Base-by-base conservation (phyloP, 2,797 vertebrate species). In the Myotis daubentonii region DNA sequence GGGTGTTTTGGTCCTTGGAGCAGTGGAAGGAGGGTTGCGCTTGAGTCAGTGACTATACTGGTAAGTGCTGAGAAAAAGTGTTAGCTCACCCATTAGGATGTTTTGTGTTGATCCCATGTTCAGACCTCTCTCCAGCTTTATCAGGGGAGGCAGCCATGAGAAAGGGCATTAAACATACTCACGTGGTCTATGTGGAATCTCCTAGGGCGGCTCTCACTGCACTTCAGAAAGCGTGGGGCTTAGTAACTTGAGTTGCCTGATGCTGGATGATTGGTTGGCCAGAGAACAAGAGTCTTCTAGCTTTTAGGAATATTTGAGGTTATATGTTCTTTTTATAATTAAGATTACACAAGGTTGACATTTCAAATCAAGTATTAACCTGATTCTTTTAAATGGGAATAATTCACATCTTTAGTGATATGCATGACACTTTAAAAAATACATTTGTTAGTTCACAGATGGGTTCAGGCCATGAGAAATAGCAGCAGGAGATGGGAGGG, bases 281-380 rank as follows among this genome's bases (percentile, higher is more conserved):
- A 94, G 74, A 36, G 72, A 92, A 74, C 65, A 82, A 38, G n/a
- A 53, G 49, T 78, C 53, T 78, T 38, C 13, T 0, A 30, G 11
- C 19, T 90, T 87, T 85, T 85, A 80, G 44, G n/a, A 72, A 23
- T 62, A 66, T 87, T 72, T 91, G 66, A 84, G 30, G 70, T 91
- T 60, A 94, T 62, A 36, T 19, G 6, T 3, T 87, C 30, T 85
- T 95, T 87, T 95, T 85, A 51, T 65, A 49, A 72, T 49, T 79
- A 87, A 88, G 28, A 82, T 84, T 75, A 44, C 13, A 53, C 30
- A 38, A 75, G 57, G 17, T 55, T 90, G 17, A 33, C 41, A 86
- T 87, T 87, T 93, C 81, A 91, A 93, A 15, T 86, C 60, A 75
- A 71, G 16, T 78, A 19, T 62, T 80, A 92, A 93, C 55, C 20